phyloP scores from a whole-genome alignment of 2,797 vertebrate genomes.

The Choloepus didactylus region DNA sequence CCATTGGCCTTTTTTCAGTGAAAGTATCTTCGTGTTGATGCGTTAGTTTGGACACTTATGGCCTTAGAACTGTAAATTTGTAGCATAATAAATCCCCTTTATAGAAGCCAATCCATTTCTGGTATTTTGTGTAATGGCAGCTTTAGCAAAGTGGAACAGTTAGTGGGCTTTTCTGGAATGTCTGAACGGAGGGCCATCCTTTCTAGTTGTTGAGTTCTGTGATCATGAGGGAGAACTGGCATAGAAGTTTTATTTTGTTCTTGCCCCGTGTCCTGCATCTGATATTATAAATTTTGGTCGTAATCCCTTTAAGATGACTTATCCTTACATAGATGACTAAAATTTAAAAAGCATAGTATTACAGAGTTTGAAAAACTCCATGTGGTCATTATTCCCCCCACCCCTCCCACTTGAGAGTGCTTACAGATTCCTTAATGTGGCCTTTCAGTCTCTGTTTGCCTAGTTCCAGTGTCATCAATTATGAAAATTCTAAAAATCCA shows the following conservation, averaged over 20 bases:
- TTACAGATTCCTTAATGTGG: not conserved
- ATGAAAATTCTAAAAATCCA: not conserved
- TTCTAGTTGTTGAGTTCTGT: conserved; percentile 1
- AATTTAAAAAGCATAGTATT: not conserved
- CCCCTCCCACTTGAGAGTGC: not conserved
- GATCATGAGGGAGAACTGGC: not conserved
- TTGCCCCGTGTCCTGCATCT: not conserved
- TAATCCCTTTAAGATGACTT: not conserved
- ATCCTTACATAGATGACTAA: not conserved
- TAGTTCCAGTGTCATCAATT: accelerated
- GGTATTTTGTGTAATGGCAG: no score
- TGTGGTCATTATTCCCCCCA: not conserved
- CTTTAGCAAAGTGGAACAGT: no score
- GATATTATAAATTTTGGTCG: not conserved
- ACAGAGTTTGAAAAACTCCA: not conserved
- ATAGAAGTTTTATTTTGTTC: conserved; percentile 2
- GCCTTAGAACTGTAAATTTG: no score
- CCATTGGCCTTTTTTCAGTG: no score
- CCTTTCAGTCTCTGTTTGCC: not conserved
- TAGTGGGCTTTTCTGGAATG: not conserved
- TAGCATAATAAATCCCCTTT: no score
- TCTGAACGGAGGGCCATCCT: not conserved
- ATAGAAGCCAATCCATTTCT: no score
- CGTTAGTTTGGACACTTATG: no score
- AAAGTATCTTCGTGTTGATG: no score